These are phyloP conservation scores for Caerostris extrusa DNA, from an alignment of 1,140 invertebrate species.

Conservation along the genomic window DNA sequence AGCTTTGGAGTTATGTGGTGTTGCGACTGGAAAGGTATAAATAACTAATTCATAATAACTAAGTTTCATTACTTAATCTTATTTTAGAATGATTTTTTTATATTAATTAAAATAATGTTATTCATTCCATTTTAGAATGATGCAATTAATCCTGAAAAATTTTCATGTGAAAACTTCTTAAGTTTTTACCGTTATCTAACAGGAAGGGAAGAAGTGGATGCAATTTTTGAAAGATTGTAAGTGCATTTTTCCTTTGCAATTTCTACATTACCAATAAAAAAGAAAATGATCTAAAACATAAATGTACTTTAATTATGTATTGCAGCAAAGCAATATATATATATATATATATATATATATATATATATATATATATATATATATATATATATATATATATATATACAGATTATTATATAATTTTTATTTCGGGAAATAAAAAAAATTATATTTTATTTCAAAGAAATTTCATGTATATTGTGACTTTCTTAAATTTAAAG, in stretches of 20 bases:
- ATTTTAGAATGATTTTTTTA: not conserved
- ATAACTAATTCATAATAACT: not conserved
- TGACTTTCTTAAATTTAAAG: too few relatives aligned
- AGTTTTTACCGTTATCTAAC: conserved; percentile 95
- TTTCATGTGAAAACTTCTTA: conserved; percentile 96
- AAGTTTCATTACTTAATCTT: not conserved
- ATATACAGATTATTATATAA: too few relatives aligned
- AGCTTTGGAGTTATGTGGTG: conserved; percentile 91
- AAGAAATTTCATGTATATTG: too few relatives aligned
- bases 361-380: too few relatives aligned
- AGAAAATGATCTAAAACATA: too few relatives aligned
- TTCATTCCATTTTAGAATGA: conserved; percentile 86
- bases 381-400: too few relatives aligned
- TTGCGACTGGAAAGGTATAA: conserved; percentile 91
- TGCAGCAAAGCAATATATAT: too few relatives aligned
- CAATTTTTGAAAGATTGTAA: conserved; percentile 93
- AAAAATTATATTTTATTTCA: too few relatives aligned
- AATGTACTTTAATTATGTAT: too few relatives aligned
- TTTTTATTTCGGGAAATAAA: too few relatives aligned
- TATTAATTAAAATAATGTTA: conserved; percentile 24
- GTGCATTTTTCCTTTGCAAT: conserved; percentile 80
- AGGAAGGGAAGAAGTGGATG: conserved; percentile 92
- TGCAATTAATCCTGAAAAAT: conserved; percentile 91
- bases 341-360: too few relatives aligned
- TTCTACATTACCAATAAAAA: too few relatives aligned